phyloP scores from a whole-genome alignment of 2,113 vertebrate species.

The Collichthys lucidus region DNA sequence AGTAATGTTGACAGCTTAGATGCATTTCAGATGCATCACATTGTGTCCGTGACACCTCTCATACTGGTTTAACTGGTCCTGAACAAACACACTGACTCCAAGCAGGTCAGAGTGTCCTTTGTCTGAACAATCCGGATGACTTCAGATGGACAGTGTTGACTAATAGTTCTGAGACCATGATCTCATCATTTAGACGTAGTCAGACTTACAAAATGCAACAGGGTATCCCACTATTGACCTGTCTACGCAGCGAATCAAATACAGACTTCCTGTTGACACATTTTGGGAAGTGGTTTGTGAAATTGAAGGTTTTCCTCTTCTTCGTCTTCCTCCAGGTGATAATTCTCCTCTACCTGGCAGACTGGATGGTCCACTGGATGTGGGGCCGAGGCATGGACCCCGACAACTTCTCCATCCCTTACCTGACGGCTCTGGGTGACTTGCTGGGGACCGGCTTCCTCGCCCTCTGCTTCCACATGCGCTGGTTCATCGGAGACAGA shows the following conservation, averaged over 20 bases:
- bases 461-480: slow-evolving; percentile 96
- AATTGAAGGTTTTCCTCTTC: neutral
- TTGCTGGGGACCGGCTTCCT: slow-evolving; percentile 97
- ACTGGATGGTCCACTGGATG: slow-evolving; percentile 99
- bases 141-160: too few relatives aligned
- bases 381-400: slow-evolving; percentile 97
- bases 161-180: too few relatives aligned
- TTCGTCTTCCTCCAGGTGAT: slow-evolving; percentile 86
- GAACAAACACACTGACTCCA: too few relatives aligned
- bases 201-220: too few relatives aligned
- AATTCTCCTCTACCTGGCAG: slow-evolving; percentile 96
- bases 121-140: too few relatives aligned
- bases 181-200: too few relatives aligned
- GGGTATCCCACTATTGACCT: too few relatives aligned
- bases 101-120: too few relatives aligned
- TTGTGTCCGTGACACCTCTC: neutral
- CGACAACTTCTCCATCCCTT: slow-evolving; percentile 99
- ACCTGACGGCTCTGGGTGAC: slow-evolving; percentile 97
- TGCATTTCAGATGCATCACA: too few relatives aligned
- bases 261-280: neutral
- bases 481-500: slow-evolving; percentile 97
- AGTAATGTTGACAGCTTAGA: too few relatives aligned
- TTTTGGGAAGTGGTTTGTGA: neutral
- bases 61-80: neutral
- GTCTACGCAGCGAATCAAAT: too few relatives aligned